Evolutionary conservation across 2,113 vertebrate genomes (phyloP), one percentile per base, ranked within the genome.

Genomic region (Irena cyanogastra): DNA sequence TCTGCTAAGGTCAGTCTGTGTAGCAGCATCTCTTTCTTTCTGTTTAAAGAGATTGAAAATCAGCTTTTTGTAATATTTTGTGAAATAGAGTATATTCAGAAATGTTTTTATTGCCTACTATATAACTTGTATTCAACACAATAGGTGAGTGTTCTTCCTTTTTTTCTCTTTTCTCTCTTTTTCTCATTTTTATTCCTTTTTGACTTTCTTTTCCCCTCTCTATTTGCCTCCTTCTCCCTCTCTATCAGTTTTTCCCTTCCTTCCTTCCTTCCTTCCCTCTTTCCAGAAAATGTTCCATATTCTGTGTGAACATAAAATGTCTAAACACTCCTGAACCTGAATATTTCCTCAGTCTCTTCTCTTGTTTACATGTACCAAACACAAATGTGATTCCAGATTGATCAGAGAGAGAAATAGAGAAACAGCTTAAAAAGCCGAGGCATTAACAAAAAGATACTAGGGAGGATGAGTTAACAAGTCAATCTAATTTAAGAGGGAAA

Each of bases 1-100:
- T 93, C 90, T 83, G 47, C 76, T 92, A 92, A 95, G 93, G 94
- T 95, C 91, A 93, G 60, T 89, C 66, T 69, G 33, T 77, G 71
- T 82, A 76, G 54, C 75, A 94, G n/a, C 2, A 0, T 54, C 53
- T 83, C 54, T 44, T 41, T 70, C 42, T 79, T 76, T 54, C 16
- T 57, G 13, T 63, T 95, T 91, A 92, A 64, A 92, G 53, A 83
- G n/a, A 93, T 22, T 50, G 57, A 87, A 89, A 93, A 89, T 59
- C 53, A 93, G 31, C 12, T 87, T 89, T 85, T 45, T 86, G 15
- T 52, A 88, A 20, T 84, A 47, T 96, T 94, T 83, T 79, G 47
- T 69, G 61, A 42, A 77, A 64, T 37, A 53, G 6, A 69, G 11
- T 54, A 24, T 84, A 90, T 90, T 93, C n/a, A 95, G 88, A 87